phyloP scores from a whole-genome alignment of 2,888 invertebrate genomes.

The Melieria omissa region DNA sequence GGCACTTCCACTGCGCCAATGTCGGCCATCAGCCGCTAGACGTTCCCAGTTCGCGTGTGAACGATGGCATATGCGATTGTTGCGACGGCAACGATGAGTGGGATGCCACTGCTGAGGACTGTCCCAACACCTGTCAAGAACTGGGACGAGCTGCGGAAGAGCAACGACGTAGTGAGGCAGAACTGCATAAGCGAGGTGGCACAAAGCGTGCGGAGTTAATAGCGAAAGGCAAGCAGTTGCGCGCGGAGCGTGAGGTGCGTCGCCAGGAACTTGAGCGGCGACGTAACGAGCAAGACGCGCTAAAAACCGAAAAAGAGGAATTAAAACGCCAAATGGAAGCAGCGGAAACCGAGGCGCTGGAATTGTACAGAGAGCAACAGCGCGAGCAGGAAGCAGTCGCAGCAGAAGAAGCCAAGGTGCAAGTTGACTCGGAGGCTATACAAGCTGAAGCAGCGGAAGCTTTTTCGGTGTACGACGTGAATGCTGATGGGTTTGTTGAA shows the following conservation, averaged over 20 bases:
- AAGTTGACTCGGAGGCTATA: conserved; percentile 66
- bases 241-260: conserved; percentile 78
- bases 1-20: conserved; percentile 90
- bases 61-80: conserved; percentile 96
- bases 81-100: conserved; percentile 93
- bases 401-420: conserved; percentile 72
- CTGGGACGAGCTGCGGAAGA: conserved; percentile 80
- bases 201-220: conserved; percentile 80
- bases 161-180: conserved; percentile 77
- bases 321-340: conserved; percentile 79
- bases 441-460: conserved; percentile 76
- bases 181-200: conserved; percentile 82
- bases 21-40: conserved; percentile 80
- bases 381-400: conserved; percentile 72
- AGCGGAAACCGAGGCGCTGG: conserved; percentile 79
- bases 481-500: conserved; percentile 80
- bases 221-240: conserved; percentile 78
- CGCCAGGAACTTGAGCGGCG: conserved; percentile 78
- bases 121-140: conserved; percentile 83
- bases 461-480: conserved; percentile 83
- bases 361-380: conserved; percentile 80
- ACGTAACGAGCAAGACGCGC: conserved; percentile 79
- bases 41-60: conserved; percentile 88
- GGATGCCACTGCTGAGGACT: conserved; percentile 68
- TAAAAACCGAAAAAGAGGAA: conserved; percentile 80